A percentile compares a stretch with the other conserved stretches of the same genome.
These are phyloP conservation scores for Sturnira hondurensis DNA, from an alignment of 2,113 vertebrate genomes.

Conservation along the genomic window DNA sequence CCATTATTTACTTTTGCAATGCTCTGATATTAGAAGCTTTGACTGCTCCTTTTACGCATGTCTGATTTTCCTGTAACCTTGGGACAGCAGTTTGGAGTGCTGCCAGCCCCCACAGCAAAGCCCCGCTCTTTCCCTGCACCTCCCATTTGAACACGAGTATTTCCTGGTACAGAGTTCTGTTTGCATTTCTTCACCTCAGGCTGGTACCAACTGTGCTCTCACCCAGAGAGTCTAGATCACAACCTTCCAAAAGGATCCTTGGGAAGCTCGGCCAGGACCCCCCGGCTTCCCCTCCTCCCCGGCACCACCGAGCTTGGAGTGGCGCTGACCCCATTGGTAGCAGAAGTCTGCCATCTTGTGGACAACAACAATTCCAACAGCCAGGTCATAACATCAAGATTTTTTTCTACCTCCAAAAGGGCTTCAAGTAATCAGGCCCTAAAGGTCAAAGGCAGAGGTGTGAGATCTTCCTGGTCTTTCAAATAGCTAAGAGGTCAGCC, in stretches of 20 bases:
- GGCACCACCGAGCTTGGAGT: background rate
- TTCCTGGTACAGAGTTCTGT: constrained; percentile 45
- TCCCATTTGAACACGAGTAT: background rate
- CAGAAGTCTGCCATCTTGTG: constrained; percentile 54
- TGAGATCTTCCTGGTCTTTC: background rate
- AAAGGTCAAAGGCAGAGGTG: background rate
- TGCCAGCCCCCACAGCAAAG: background rate
- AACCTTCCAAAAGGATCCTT: background rate
- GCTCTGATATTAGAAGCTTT: background rate
- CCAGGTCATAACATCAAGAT: background rate
- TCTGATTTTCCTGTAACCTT: background rate
- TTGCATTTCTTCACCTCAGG: background rate
- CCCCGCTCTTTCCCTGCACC: background rate
- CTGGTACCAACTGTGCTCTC: background rate
- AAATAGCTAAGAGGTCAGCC: background rate
- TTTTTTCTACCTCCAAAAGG: background rate
- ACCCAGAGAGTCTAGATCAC: background rate
- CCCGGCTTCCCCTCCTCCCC: fast-evolving
- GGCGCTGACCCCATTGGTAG: fast-evolving
- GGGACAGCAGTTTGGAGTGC: background rate
- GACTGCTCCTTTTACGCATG: background rate
- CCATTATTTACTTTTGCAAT: background rate
- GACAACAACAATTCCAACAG: background rate
- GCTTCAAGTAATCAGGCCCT: background rate
- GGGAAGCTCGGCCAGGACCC: fast-evolving